These are phyloP conservation scores for Tyria jacobaeae DNA, from an alignment of 2,888 invertebrate species.

Conservation along the genomic window DNA sequence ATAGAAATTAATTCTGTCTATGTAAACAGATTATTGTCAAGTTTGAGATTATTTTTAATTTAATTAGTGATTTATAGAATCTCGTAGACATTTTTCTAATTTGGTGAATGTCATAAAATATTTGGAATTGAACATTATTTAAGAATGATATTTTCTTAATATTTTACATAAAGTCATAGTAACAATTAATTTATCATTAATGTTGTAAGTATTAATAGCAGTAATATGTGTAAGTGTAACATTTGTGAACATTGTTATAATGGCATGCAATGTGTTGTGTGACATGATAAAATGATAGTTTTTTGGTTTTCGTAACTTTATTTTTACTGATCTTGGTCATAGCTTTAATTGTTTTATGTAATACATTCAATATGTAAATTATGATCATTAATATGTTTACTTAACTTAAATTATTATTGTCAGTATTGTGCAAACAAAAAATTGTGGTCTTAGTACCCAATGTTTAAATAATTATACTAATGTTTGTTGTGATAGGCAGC, in stretches of 20 bases:
- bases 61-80: conserved; percentile 45
- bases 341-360: conserved; percentile 65
- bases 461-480: conserved; percentile 23
- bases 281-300: conserved; percentile 20
- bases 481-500: conserved; percentile 49
- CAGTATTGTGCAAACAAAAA: too few relatives aligned
- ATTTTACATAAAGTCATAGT: conserved; percentile 66
- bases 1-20: conserved; percentile 40
- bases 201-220: conserved; percentile 51
- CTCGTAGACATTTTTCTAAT: conserved; percentile 53
- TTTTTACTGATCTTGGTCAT: conserved; percentile 60
- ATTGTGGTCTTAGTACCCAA: background rate
- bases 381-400: background rate
- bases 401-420: background rate
- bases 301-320: conserved; percentile 28
- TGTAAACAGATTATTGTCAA: conserved; percentile 37
- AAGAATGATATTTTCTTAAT: conserved; percentile 78
- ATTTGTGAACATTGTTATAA: conserved; percentile 32
- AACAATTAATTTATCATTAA: conserved; percentile 54
- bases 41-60: conserved; percentile 36
- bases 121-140: conserved; percentile 80
- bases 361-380: conserved; percentile 2
- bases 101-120: conserved; percentile 52
- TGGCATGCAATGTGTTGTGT: conserved; percentile 25
- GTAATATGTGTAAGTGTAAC: conserved; percentile 49